phyloP scores from a whole-genome alignment of 2,888 invertebrate species.

The Barypeithes pellucidus region DNA sequence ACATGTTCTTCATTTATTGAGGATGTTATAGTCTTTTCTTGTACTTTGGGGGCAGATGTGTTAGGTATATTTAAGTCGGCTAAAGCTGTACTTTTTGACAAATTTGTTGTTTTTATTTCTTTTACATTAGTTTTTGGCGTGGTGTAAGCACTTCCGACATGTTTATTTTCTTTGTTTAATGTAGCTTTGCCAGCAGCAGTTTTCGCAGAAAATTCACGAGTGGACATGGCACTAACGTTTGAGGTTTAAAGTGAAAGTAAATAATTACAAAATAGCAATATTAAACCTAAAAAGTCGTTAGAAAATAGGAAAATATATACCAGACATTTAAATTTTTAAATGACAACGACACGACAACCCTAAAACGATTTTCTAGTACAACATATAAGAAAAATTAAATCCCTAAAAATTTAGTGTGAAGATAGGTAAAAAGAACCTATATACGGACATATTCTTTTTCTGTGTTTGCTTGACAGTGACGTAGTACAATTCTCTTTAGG shows the following conservation, averaged over 20 bases:
- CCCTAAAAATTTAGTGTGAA: slow-evolving; percentile 4
- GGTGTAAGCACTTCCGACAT: slow-evolving; percentile 14
- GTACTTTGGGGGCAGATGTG: neutral
- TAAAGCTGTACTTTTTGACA: slow-evolving; percentile 22
- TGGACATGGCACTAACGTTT: slow-evolving; percentile 19
- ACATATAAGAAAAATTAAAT: neutral
- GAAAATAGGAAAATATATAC: neutral
- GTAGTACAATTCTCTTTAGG: too few relatives aligned
- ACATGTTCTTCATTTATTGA: neutral
- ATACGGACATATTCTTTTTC: too few relatives aligned
- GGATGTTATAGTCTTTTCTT: slow-evolving; percentile 40
- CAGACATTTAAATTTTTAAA: slow-evolving; percentile 31
- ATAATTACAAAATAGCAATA: neutral
- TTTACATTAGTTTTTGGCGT: slow-evolving; percentile 25
- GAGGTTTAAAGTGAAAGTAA: neutral
- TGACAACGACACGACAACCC: slow-evolving; percentile 10
- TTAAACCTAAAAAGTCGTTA: neutral
- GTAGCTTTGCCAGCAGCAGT: slow-evolving; percentile 1
- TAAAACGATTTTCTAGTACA: slow-evolving; percentile 24
- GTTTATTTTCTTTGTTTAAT: slow-evolving; percentile 42
- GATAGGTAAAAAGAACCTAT: too few relatives aligned
- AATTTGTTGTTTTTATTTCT: slow-evolving; percentile 22
- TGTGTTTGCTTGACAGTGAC: too few relatives aligned
- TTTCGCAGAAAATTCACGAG: slow-evolving; percentile 8
- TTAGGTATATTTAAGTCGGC: slow-evolving; percentile 36